phyloP scores from a whole-genome alignment of 2,888 invertebrate species.

The Alcis repandata region DNA sequence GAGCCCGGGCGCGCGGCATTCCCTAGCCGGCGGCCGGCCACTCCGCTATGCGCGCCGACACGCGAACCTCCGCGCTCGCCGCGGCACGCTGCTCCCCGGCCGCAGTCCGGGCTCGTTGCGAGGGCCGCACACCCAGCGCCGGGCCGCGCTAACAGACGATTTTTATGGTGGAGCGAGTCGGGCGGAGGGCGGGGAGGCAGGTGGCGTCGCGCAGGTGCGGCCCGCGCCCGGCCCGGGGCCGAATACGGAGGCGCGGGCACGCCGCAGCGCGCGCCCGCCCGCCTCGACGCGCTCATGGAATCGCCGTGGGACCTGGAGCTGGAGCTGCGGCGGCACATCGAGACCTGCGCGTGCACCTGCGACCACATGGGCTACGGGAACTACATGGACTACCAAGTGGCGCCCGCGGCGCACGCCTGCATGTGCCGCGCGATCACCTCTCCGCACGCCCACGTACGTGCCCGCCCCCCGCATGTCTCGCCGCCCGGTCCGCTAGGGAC shows the following conservation, averaged over 20 bases:
- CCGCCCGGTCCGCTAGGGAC: constrained; percentile 62
- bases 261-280: constrained; percentile 75
- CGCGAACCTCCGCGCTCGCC: constrained; percentile 67
- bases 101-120: constrained; percentile 75
- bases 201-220: constrained; percentile 80
- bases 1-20: constrained; percentile 77
- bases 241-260: constrained; percentile 75
- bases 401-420: constrained; percentile 82
- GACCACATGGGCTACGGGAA: constrained; percentile 98
- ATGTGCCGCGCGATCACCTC: constrained; percentile 84
- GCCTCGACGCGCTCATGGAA: constrained; percentile 82
- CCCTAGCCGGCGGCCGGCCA: constrained; percentile 75
- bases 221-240: constrained; percentile 79
- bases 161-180: constrained; percentile 75
- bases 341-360: constrained; percentile 95
- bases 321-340: constrained; percentile 95
- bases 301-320: constrained; percentile 90
- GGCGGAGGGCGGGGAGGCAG: constrained; percentile 77
- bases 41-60: constrained; percentile 74
- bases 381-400: constrained; percentile 95
- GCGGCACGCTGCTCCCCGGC: constrained; percentile 72
- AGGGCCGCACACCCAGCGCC: constrained; percentile 75
- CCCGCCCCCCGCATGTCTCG: constrained; percentile 62
- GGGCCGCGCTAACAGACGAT: constrained; percentile 74
- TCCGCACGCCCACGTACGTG: constrained; percentile 84